A percentile compares a stretch with the other conserved stretches of the same genome.
These are phyloP conservation scores for Monopterus albus DNA, from an alignment of 2,113 vertebrate genomes.

Conservation along the genomic window DNA sequence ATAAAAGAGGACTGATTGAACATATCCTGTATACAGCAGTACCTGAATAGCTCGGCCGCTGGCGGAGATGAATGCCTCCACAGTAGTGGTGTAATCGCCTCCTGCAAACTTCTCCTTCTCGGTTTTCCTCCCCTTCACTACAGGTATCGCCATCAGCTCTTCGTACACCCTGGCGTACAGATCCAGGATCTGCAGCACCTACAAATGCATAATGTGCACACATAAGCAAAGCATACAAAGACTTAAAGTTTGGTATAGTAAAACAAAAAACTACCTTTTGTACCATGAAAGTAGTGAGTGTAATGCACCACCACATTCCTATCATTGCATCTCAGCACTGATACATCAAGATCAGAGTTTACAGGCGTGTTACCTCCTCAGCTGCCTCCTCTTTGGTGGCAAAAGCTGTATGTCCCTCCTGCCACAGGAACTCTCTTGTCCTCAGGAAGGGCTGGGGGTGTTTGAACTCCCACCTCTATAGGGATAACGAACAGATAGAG, in stretches of 20 bases:
- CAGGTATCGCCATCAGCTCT: conserved; percentile 96
- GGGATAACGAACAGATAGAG: not conserved
- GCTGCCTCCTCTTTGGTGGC: conserved; percentile 93
- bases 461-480: conserved; percentile 98
- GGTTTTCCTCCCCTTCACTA: conserved; percentile 95
- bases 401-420: conserved; percentile 96
- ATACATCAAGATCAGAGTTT: not conserved
- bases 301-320: not conserved
- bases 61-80: conserved; percentile 96
- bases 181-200: conserved; percentile 97
- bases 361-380: conserved; percentile 85
- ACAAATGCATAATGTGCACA: not conserved
- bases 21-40: not conserved
- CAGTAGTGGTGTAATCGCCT: conserved; percentile 95
- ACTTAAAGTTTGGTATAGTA: not conserved
- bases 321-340: not conserved
- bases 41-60: conserved; percentile 98
- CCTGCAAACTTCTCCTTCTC: conserved; percentile 99
- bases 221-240: not conserved
- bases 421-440: conserved; percentile 98
- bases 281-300: not conserved
- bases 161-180: conserved; percentile 93
- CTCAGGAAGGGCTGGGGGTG: conserved; percentile 98
- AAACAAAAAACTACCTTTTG: not conserved
- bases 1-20: not conserved